Conservation (phyloP, 2,113 vertebrate species). For the Mesitornis unicolor region DNA sequence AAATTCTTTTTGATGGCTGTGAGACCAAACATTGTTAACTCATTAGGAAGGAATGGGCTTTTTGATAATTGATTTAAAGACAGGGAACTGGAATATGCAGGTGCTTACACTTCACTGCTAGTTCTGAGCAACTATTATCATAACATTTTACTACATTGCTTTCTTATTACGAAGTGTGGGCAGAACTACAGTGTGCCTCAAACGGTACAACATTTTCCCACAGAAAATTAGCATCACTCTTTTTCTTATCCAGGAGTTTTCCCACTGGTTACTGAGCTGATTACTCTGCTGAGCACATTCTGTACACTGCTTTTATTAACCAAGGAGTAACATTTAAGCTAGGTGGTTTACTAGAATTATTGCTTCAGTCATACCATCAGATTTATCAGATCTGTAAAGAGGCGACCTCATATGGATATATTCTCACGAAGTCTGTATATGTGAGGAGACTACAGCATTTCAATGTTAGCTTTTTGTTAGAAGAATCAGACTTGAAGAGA, state of each 20-base stretch:
- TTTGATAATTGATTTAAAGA: neutral
- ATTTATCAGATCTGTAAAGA: neutral
- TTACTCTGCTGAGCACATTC: neutral
- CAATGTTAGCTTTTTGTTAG: neutral
- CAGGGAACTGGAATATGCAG: neutral
- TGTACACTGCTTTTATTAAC: neutral
- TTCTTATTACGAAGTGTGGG: neutral
- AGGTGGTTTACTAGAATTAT: neutral
- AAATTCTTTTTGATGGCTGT: neutral
- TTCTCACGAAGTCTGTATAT: neutral
- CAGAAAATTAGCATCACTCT: neutral
- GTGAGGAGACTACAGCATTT: neutral
- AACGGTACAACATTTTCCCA: neutral
- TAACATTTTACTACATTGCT: slow-evolving; percentile 1
- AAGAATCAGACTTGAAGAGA: neutral
- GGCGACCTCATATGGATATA: neutral
- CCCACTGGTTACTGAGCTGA: neutral
- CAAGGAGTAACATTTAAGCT: neutral
- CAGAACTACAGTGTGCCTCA: neutral
- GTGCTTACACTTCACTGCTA: neutral
- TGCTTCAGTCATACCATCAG: neutral
- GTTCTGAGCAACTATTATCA: neutral
- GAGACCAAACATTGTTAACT: neutral
- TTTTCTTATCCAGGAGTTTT: neutral
- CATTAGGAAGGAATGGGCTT: neutral